Evolutionary conservation across 2,113 vertebrate species (phyloP), one percentile per base, ranked within the genome.

Genomic region (Carlito syrichta): DNA sequence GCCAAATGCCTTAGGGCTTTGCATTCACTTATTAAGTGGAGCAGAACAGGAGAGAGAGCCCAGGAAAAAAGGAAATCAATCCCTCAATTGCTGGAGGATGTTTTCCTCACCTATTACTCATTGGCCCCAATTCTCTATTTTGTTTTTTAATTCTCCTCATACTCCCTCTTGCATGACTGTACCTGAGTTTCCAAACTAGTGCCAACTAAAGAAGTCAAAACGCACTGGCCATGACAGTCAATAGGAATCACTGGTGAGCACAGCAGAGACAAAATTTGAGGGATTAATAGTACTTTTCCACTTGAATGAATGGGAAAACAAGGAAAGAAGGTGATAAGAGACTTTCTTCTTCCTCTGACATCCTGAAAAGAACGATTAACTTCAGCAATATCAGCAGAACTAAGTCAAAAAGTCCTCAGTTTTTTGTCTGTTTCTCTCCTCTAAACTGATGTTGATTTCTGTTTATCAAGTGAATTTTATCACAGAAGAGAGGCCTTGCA

Each of bases 101-200:
- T 91, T 91, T 95, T 94, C 93, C 40, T 86, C 92, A 88, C 56
- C 66, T 96, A 74, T 83, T 96, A 95, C 71, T 94, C 81, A 93
- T 0, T 63, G 60, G 93, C 69, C 68, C 23, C 43, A 90, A 78
- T 89, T 94, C 52, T 66, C 56, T 81, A 58, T 86, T 66, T 17
- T 90, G 74, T 92, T 77, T 83, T 83, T 48, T 6, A 68, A 63
- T 88, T 92, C 43, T 94, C 76, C 94, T 54, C 50, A 63, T 52
- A 91, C 6, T 74, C 11, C 90, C 58, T 89, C 48, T 78, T 95
- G 60, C 77, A 95, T 92, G 88, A 96, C 58, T 45, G 16, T 69
- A 94, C 73, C 58, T 93, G 76, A 84, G 63, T 54, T 91, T 96
- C 89, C 68, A 95, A 96, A 96, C 38, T 63, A 96, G 11, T 62